Percentiles rank a stretch among this genome's conserved stretches.
phyloP scores from a whole-genome alignment of 2,113 vertebrate species.

The Centropus unirufus region DNA sequence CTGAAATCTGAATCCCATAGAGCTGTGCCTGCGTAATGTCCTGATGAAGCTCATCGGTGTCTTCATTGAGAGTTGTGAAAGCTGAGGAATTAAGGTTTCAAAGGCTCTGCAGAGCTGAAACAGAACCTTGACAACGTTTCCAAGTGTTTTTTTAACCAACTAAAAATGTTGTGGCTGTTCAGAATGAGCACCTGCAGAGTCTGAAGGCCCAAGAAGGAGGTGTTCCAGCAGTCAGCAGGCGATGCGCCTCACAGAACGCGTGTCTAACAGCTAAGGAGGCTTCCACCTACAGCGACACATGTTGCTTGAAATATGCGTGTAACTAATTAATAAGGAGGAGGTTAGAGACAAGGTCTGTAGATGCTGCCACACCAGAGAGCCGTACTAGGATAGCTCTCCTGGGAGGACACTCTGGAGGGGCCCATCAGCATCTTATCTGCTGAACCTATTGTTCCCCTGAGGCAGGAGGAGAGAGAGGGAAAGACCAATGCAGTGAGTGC shows the following conservation, averaged over 20 bases:
- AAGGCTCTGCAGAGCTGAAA: background rate
- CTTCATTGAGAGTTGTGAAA: background rate
- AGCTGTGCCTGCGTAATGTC: background rate
- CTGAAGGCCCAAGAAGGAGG: conserved; percentile 9
- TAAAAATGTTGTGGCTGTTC: background rate
- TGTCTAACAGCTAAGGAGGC: conserved; percentile 47
- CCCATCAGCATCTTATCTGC: background rate
- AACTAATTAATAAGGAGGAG: conserved; percentile 47
- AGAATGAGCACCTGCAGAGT: background rate
- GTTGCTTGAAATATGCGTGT: background rate
- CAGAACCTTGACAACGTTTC: background rate
- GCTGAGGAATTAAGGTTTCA: background rate
- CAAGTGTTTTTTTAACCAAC: background rate
- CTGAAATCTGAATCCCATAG: background rate
- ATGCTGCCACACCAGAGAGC: background rate
- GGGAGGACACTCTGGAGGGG: background rate
- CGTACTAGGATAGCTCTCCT: background rate
- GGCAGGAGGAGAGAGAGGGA: background rate
- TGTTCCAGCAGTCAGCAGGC: conserved; percentile 36
- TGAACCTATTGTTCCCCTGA: background rate
- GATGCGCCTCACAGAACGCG: background rate
- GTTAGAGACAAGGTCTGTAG: conserved; percentile 10
- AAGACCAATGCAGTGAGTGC: background rate
- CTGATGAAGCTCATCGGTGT: background rate
- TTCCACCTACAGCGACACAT: conserved; percentile 25